Base-by-base conservation (phyloP, 2,113 vertebrate genomes). In the Periophthalmus modestus region DNA sequence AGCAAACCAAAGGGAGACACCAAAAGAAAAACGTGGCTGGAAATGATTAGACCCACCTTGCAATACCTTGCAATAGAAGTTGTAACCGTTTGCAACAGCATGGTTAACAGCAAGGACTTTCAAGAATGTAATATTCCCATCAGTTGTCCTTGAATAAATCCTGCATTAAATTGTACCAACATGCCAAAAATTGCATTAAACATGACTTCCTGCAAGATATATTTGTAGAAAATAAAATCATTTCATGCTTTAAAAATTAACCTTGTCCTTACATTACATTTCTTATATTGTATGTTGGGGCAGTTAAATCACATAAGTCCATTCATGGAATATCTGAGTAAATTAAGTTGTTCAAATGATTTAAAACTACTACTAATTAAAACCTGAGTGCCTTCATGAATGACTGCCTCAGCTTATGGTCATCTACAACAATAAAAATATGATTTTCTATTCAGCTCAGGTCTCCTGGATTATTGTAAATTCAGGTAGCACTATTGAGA, bases 61-160 rank as follows among this genome's bases (percentile, higher is more conserved):
- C 71, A 84, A 84, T 59, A 73, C 52, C 21, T 19, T 79, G 85
- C 68, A 89, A 87, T 77, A 79, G 68, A 61, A 74, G 59, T 59
- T 77, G 77, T 75, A 86, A 62, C 50, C 24, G 36, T 15, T 61
- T 82, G 83, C 79, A 83, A 66, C 39, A 76, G 47, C 13, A 52
- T 21, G 67, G 65, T 80, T 74, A 74, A 43, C 39, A 21, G 54
- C 47, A 68, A 69, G 18, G 43, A 72, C 66, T 66, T 73, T 52
- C 57, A 68, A 18, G 46, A 71, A 63, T 68, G 61, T 50, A 58
- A 21, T 59, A 39, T 66, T 52, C 66, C 3, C 18, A 57, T 39
- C 34, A 34, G 39, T 63, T 63, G 28, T 63, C 59, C 59, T 63
- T 36, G 28, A 36, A 63, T 63, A 4, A 63, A 63, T 36, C 5